Percentiles rank a stretch among this genome's conserved stretches.
Conservation (phyloP, 2,113 vertebrate species). For the Channa maculata region DNA sequence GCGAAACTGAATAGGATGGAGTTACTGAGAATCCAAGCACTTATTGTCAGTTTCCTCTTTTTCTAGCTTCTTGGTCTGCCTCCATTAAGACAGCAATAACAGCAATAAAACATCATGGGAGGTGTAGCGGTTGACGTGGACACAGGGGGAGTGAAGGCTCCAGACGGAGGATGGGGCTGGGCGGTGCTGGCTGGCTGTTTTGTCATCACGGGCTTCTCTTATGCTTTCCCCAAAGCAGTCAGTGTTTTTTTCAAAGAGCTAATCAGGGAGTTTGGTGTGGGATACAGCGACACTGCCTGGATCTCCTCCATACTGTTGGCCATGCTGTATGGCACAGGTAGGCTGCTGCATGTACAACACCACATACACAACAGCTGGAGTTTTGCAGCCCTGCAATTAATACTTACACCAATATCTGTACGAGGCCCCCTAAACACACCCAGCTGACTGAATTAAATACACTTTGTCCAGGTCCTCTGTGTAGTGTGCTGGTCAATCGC, state of each 20-base stretch:
- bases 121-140: constrained; percentile 86
- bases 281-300: constrained; percentile 97
- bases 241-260: constrained; percentile 98
- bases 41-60: background rate
- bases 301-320: constrained; percentile 96
- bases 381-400: background rate
- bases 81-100: constrained; percentile 5
- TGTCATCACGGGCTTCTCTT: constrained; percentile 96
- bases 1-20: background rate
- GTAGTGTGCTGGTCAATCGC: constrained; percentile 92
- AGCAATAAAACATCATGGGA: constrained; percentile 85
- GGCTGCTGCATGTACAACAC: background rate
- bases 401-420: too few relatives aligned
- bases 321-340: constrained; percentile 97
- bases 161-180: constrained; percentile 97
- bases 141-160: constrained; percentile 86
- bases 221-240: constrained; percentile 96
- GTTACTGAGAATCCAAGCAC: background rate
- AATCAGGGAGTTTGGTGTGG: constrained; percentile 90
- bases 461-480: constrained; percentile 87
- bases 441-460: background rate
- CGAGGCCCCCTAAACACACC: background rate
- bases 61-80: constrained; percentile 30
- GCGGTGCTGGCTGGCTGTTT: constrained; percentile 93
- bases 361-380: too few relatives aligned